phyloP scores from a whole-genome alignment of 2,797 vertebrate species.

The Mallotus villosus region DNA sequence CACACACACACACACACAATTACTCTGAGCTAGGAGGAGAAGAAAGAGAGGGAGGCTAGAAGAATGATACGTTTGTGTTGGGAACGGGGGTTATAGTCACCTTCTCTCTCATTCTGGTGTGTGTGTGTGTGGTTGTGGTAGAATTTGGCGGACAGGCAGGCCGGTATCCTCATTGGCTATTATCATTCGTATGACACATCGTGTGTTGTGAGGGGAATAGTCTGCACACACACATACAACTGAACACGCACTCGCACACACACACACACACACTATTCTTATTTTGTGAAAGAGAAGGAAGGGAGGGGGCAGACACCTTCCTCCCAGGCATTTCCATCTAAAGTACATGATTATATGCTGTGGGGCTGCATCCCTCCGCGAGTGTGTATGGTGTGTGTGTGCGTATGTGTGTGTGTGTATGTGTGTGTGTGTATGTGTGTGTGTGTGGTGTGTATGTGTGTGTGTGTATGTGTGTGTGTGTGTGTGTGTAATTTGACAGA shows the following conservation, averaged over 20 bases:
- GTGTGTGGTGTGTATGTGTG: conserved; percentile 20
- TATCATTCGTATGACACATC: conserved; percentile 40
- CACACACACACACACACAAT: neutral
- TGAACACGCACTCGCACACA: neutral
- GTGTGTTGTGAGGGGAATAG: conserved; percentile 19
- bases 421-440: neutral
- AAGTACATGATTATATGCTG: conserved; percentile 49
- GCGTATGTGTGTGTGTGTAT: conserved; percentile 18
- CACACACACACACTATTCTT: neutral
- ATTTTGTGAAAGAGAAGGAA: neutral
- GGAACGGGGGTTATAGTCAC: neutral
- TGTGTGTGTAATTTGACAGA: conserved; percentile 16
- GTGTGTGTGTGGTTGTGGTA: no score
- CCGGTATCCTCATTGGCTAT: conserved; percentile 34
- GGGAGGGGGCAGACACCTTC: conserved; percentile 32
- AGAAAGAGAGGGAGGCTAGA: conserved; percentile 3
- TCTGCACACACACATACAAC: neutral
- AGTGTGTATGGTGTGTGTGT: conserved; percentile 5
- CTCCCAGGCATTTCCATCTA: conserved; percentile 48
- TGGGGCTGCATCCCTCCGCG: conserved; percentile 20
- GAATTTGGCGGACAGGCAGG: conserved; percentile 16
- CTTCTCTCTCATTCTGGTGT: no score
- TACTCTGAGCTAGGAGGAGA: conserved; percentile 16
- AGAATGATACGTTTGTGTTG: neutral
- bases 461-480: neutral